Conservation (phyloP, 2,113 vertebrate species). For the Myrmophylax atrothorax region DNA sequence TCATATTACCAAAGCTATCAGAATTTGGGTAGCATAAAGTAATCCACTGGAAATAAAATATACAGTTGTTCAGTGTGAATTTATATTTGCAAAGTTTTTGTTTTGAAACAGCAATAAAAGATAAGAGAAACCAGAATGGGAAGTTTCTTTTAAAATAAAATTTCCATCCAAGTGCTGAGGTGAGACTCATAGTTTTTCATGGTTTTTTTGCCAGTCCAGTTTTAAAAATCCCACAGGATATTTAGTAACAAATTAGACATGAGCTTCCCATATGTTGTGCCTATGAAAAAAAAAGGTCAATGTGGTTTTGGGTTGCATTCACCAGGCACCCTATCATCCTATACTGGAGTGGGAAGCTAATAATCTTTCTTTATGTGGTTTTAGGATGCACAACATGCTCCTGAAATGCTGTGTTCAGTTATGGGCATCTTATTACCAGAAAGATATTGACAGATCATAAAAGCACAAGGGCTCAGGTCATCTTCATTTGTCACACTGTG, state of each 20-base stretch:
- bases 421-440: constrained; percentile 45
- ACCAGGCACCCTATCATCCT: constrained; percentile 22
- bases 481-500: constrained; percentile 56
- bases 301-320: constrained; percentile 30
- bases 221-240: constrained; percentile 12
- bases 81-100: not conserved
- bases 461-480: constrained; percentile 40
- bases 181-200: not conserved
- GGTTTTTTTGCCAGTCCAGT: not conserved
- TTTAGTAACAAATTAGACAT: constrained; percentile 41
- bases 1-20: not conserved
- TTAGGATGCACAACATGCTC: constrained; percentile 47
- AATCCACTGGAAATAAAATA: not conserved
- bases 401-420: constrained; percentile 43
- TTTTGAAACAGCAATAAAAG: not conserved
- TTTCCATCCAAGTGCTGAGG: not conserved
- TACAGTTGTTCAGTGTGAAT: not conserved
- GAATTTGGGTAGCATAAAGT: not conserved
- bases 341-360: constrained; percentile 32
- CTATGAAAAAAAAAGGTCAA: constrained; percentile 24
- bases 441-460: constrained; percentile 63
- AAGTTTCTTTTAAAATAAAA: not conserved
- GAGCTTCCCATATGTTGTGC: constrained; percentile 12
- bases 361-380: constrained; percentile 47
- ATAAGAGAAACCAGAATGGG: not conserved